These are phyloP conservation scores for Poeciliopsis turneri DNA, from an alignment of 2,797 vertebrate genomes.

Conservation along the genomic window DNA sequence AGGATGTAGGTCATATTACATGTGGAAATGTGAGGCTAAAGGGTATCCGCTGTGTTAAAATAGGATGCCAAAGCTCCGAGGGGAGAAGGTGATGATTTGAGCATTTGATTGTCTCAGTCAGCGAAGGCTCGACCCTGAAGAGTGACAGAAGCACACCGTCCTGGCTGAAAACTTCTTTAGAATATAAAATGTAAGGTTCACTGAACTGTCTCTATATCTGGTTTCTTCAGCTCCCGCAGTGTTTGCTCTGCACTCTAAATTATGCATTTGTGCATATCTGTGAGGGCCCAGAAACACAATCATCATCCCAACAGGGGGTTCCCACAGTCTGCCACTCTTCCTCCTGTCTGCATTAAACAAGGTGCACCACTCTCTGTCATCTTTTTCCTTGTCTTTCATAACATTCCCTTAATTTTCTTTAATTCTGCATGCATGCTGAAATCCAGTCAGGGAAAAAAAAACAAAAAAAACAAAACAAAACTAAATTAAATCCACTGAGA, in stretches of 20 bases:
- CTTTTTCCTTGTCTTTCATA: constrained; percentile 49
- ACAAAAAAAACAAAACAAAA: constrained; percentile 39
- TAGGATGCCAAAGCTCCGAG: not conserved
- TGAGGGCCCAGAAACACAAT: constrained; percentile 25
- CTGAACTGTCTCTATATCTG: constrained; percentile 43
- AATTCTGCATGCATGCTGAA: constrained; percentile 79
- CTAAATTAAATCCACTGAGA: constrained; percentile 54
- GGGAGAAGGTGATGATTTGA: not conserved
- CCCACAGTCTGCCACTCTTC: constrained; percentile 67
- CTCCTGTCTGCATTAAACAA: constrained; percentile 64
- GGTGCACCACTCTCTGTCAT: constrained; percentile 68
- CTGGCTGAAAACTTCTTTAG: not conserved
- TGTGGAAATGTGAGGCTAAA: not conserved
- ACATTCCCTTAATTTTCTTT: constrained; percentile 62
- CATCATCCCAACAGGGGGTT: constrained; percentile 40
- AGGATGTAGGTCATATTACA: not conserved
- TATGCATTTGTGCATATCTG: constrained; percentile 12
- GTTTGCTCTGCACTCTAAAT: constrained; percentile 14
- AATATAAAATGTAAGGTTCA: not conserved
- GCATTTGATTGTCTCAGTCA: not conserved
- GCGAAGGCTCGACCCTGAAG: constrained; percentile 6
- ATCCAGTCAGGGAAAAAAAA: constrained; percentile 61
- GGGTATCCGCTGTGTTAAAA: not conserved
- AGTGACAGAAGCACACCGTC: constrained; percentile 14
- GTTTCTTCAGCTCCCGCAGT: constrained; percentile 38